Conservation (phyloP, 2,888 invertebrate species). For the Cerastoderma edule region DNA sequence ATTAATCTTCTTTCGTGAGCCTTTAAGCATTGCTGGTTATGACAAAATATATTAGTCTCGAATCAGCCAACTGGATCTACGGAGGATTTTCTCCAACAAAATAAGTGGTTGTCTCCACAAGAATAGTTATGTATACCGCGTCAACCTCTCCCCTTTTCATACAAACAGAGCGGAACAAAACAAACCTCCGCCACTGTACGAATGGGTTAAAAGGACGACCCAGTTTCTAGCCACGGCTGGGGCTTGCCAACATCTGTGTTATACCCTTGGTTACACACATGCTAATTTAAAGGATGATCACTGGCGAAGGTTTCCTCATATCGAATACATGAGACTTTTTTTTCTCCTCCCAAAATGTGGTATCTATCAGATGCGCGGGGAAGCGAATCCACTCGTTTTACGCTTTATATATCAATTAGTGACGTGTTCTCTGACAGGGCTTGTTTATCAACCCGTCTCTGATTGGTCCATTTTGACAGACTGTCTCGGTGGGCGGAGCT, state of each 20-base stretch:
- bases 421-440: constrained; percentile 45
- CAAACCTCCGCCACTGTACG: too few species aligned
- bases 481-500: constrained; percentile 53
- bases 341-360: constrained; percentile 33
- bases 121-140: too few species aligned
- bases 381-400: constrained; percentile 52
- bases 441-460: constrained; percentile 34
- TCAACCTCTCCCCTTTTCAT: too few species aligned
- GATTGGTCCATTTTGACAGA: constrained; percentile 43
- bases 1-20: too few species aligned
- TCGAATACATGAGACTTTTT: constrained; percentile 21
- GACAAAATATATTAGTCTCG: too few species aligned
- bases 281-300: constrained; percentile 3
- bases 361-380: constrained; percentile 43
- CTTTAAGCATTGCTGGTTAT: too few species aligned
- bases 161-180: too few species aligned
- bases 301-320: constrained; percentile 7
- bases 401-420: constrained; percentile 58
- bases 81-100: too few species aligned
- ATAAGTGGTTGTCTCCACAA: too few species aligned
- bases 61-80: too few species aligned
- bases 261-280: constrained; percentile 7
- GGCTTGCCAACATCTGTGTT: constrained; percentile 11
- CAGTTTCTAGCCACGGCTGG: background rate
- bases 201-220: too few species aligned